Evolutionary conservation across 2,888 invertebrate species (phyloP), one percentile per base, ranked within the genome.

Genomic region (Hesperia comma): DNA sequence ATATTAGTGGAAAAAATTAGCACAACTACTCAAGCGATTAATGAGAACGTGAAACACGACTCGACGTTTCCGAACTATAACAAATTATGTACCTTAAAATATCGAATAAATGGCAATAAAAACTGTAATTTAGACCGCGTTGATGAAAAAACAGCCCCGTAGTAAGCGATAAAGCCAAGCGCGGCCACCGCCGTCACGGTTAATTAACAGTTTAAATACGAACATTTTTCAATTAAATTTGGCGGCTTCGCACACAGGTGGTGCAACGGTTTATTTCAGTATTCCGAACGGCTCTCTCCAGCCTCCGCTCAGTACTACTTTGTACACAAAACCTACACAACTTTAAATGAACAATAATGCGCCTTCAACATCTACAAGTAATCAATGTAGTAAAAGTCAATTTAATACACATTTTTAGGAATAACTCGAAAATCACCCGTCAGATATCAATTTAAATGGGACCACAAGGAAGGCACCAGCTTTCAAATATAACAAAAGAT

Each of bases 11-110:
- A 86, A 88, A 90, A 91, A 91, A 88, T 88, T 87, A 88, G 88
- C 88, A 81, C 89, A 87, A 82, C 88, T 86, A 89, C 81, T 90
- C 87, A 86, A 90, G 79, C 92, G 90, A 77, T 85, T 90, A 91
- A 92, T 90, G 84, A 87, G 87, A 90, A 87, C 89, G 85, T 83
- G 89, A 89, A 90, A 89, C 85, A 80, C 84, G 86, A 89, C 80
- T 78, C 85, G 79, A 75, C 76, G 77, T 84, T 84, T 82, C 79
- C 79, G 84, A 83, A 84, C 82, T 84, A 85, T 80, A 82, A 80
- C 83, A 86, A 88, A 87, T 86, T 86, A 86, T 87, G 80, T 80
- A 80, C 83, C 83, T 85, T 85, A 81, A 88, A 87, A 86, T 86
- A 86, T 83, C 82, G 79, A 82, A 84, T 85, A 85, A 88, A 80